phyloP scores from a whole-genome alignment of 2,888 invertebrate species.

The Chaetogeoica ovagalla region DNA sequence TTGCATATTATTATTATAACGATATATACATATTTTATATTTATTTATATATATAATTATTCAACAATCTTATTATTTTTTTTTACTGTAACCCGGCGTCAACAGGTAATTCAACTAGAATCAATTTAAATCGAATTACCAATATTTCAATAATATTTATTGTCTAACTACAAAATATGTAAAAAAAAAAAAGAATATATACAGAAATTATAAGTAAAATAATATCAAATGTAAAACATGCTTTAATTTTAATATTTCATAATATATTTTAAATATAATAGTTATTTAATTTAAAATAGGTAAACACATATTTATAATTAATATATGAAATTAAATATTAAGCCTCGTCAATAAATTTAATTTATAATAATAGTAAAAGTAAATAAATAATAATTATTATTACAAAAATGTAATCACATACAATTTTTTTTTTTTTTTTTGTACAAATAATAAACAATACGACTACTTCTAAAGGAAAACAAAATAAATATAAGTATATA shows the following conservation, averaged over 20 bases:
- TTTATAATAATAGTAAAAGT: constrained; percentile 19
- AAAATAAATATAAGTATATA: neutral
- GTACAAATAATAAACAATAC: neutral
- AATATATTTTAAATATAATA: constrained; percentile 1
- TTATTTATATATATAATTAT: too few species aligned
- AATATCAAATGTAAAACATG: neutral
- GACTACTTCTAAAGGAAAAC: neutral
- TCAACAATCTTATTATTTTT: too few species aligned
- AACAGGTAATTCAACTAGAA: too few species aligned
- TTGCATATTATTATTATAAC: too few species aligned
- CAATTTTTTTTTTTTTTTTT: neutral
- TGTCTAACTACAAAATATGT: neutral
- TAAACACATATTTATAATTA: neutral
- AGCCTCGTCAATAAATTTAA: constrained; percentile 2
- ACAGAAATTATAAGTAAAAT: neutral
- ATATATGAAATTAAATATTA: neutral
- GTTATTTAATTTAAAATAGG: constrained; percentile 11
- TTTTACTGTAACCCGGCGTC: too few species aligned
- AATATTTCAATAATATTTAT: neutral
- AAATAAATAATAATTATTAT: neutral
- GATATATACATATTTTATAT: too few species aligned
- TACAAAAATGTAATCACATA: constrained; percentile 1
- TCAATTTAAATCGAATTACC: too few species aligned
- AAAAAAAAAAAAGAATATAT: neutral
- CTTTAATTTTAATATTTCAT: constrained; percentile 2